These are phyloP conservation scores for Marmota monax DNA, from an alignment of 2,113 vertebrate genomes.

Conservation along the genomic window DNA sequence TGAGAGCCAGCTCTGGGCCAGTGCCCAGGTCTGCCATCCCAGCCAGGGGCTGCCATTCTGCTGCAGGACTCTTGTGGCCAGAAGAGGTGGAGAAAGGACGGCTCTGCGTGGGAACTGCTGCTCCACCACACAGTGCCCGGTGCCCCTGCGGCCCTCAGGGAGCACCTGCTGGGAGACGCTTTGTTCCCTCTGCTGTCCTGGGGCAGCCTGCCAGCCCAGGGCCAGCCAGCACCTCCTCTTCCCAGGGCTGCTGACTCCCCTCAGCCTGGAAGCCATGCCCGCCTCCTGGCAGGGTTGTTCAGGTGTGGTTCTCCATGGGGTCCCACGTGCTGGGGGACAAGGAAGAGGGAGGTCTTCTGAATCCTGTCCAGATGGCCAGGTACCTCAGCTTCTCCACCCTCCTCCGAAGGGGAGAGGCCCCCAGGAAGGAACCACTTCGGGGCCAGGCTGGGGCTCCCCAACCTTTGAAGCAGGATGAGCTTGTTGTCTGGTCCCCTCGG, in stretches of 20 bases:
- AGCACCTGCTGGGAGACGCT: not conserved
- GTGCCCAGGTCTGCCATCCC: not conserved
- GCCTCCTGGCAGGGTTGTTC: not conserved
- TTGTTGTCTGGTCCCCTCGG: not conserved
- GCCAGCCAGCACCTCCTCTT: not conserved
- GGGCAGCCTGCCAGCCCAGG: not conserved
- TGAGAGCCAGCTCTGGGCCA: slow-evolving; percentile 20
- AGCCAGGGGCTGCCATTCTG: not conserved
- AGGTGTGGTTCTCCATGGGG: not conserved
- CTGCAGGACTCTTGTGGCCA: not conserved
- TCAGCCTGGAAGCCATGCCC: not conserved
- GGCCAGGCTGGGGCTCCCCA: not conserved
- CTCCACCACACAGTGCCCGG: not conserved
- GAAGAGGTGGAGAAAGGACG: not conserved
- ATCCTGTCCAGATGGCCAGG: not conserved
- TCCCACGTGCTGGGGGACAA: not conserved
- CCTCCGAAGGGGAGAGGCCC: not conserved
- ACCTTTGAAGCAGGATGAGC: not conserved
- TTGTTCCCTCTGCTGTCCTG: not conserved
- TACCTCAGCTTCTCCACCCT: not conserved
- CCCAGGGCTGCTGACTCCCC: not conserved
- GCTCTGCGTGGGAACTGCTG: slow-evolving; percentile 20
- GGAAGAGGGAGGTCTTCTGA: not conserved
- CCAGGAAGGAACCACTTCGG: not conserved
- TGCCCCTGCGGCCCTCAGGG: not conserved